A percentile compares a stretch with the other conserved stretches of the same genome.
Conservation (phyloP, 1,140 invertebrate genomes). For the Diabrotica undecimpunctata region DNA sequence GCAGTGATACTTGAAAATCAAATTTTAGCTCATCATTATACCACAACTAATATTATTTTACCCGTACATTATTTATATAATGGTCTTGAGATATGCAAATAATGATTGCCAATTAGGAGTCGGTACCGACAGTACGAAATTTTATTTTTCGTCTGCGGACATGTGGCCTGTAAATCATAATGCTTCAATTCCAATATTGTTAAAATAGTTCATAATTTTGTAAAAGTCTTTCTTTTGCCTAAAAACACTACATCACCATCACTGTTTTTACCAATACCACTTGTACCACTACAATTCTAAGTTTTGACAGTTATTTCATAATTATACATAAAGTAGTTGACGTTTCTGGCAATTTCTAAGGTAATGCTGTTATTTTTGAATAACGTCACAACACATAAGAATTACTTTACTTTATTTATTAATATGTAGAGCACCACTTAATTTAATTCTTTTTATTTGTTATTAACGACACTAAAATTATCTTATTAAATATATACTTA, state of each 20-base stretch:
- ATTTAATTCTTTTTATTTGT: too few species aligned
- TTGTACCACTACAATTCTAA: background rate
- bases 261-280: background rate
- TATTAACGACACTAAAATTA: too few species aligned
- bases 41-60: background rate
- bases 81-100: conserved; percentile 21
- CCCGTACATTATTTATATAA: conserved; percentile 22
- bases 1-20: too few species aligned
- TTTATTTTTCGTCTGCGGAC: conserved; percentile 21
- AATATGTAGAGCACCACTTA: too few species aligned
- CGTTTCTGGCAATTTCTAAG: too few species aligned
- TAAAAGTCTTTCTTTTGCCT: background rate
- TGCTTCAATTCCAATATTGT: conserved; percentile 5
- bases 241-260: conserved; percentile 10
- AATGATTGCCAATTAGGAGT: conserved; percentile 17
- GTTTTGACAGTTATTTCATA: too few species aligned
- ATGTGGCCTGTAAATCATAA: conserved; percentile 18
- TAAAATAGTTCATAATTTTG: conserved; percentile 18
- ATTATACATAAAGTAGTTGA: too few species aligned
- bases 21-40: background rate
- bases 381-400: too few species aligned
- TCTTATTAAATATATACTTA: too few species aligned
- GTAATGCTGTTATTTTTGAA: too few species aligned
- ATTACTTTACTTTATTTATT: too few species aligned
- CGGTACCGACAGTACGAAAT: conserved; percentile 22